Evolutionary conservation across 2,888 invertebrate species (phyloP).

Genomic region (Ophonus ardosiacus): DNA sequence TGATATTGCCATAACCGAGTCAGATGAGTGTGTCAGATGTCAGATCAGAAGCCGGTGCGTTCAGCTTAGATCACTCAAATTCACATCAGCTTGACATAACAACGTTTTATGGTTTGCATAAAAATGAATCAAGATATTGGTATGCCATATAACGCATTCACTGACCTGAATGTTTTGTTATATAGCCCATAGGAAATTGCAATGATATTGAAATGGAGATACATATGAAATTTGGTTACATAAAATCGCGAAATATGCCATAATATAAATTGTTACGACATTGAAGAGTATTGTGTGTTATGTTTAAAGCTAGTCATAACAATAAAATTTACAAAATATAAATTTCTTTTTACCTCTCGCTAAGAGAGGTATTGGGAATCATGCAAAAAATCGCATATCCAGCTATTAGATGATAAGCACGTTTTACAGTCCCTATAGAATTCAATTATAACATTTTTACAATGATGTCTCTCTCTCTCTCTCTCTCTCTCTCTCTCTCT

Average conservation of each 20-base stretch:
- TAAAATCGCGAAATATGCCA: not conserved
- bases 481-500: too few relatives aligned
- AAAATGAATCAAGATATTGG: slow-evolving; percentile 41
- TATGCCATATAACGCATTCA: slow-evolving; percentile 22
- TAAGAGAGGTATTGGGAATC: too few relatives aligned
- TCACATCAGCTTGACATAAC: slow-evolving; percentile 50
- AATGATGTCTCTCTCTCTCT: too few relatives aligned
- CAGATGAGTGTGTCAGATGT: slow-evolving; percentile 44
- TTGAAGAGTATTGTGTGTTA: not conserved
- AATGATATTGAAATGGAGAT: not conserved
- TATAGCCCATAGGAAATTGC: not conserved
- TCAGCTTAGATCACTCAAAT: slow-evolving; percentile 39
- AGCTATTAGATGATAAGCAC: too few relatives aligned
- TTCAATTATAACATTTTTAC: too few relatives aligned
- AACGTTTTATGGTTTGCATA: slow-evolving; percentile 44
- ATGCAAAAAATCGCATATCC: too few relatives aligned
- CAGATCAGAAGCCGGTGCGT: slow-evolving; percentile 18
- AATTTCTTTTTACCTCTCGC: too few relatives aligned
- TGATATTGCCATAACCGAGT: slow-evolving; percentile 36
- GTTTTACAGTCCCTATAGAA: too few relatives aligned
- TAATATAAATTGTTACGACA: not conserved
- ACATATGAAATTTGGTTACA: not conserved
- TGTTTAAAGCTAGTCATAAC: too few relatives aligned
- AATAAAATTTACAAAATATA: too few relatives aligned
- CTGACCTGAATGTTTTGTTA: slow-evolving; percentile 18